Base-by-base conservation (phyloP, 2,797 vertebrate species). In the Ptychadena robeensis region DNA sequence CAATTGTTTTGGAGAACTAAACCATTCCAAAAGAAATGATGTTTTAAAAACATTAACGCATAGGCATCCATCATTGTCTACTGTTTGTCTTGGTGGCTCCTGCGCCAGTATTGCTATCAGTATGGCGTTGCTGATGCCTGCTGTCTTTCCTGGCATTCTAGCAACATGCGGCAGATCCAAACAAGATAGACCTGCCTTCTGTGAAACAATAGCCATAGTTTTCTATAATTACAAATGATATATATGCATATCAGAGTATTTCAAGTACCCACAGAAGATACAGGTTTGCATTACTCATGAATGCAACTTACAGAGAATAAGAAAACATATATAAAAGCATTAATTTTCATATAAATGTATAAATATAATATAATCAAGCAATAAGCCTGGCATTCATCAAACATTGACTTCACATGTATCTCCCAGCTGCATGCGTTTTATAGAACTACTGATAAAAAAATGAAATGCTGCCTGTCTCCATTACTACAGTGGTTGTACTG, bases 81-180 rank as follows among this genome's bases (percentile, higher is more conserved):
- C 44, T 53, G 18, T 22, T n/a, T 22, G 44, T 22, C 44, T 53
- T 53, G 44, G 44, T 53, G 1, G 44, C 15, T 53, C 5, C 40
- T 22, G 44, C 0, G 5, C 22, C 15, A 53, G 44, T 53, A 22
- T 53, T 53, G 44, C 44, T n/a, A 7, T 53, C 44, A 53, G 44
- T 53, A 53, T 53, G 44, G 44, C 59, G 12, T 1, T 61, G 59
- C 9, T 61, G 25, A 28, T 61, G 59, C 59, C 59, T 69, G 67
- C 64, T 67, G 64, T 67, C 32, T 67, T 67, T 31, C 5, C 5
- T 67, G 64, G 59, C 59, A 61, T 61, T 28, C 25, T 61, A 27
- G 32, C 35, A 25, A 69, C 7, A 69, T 69, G 22, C 9, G 10
- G 35, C 35, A 22, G 22, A n/a, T 69, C 35, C 27, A 67, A 34